Evolutionary conservation across 2,888 invertebrate species (phyloP).

Genomic region (Acholoe squamosa): DNA sequence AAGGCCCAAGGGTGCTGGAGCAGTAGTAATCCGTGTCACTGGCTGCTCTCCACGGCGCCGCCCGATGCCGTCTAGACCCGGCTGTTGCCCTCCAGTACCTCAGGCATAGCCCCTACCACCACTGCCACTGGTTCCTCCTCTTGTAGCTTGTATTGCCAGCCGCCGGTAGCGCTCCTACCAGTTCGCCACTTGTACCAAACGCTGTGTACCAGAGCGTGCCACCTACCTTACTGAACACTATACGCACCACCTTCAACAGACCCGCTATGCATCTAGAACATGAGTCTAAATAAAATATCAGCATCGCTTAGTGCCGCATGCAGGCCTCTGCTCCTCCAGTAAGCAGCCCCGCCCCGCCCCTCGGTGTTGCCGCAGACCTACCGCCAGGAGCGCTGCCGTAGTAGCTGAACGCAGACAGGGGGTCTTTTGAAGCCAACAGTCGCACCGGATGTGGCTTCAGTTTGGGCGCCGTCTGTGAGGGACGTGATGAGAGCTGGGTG

Average conservation of each 20-base stretch:
- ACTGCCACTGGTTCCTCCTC: not conserved
- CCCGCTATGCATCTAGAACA: conserved; percentile 50
- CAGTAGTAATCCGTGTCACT: conserved; percentile 23
- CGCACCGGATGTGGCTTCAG: conserved; percentile 22
- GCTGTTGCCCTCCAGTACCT: not conserved
- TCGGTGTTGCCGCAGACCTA: not conserved
- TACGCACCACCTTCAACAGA: not conserved
- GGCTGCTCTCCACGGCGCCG: not conserved
- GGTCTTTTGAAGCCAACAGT: conserved; percentile 46
- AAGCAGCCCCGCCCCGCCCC: not conserved
- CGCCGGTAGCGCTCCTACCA: not conserved
- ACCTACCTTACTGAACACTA: conserved; percentile 15
- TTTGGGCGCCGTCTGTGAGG: conserved; percentile 27
- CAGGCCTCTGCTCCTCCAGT: not conserved
- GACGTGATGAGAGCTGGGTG: not conserved
- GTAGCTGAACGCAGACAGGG: not conserved
- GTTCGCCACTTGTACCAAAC: not conserved
- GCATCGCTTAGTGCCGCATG: conserved; percentile 53
- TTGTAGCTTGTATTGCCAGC: not conserved
- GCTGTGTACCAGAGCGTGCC: not conserved
- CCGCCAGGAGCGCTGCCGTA: not conserved
- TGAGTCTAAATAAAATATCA: conserved; percentile 52
- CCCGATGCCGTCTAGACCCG: conserved; percentile 29
- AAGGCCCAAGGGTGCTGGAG: not conserved
- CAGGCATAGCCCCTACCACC: not conserved